These are phyloP conservation scores for Centrocercus urophasianus DNA, from an alignment of 2,113 vertebrate genomes.

Conservation along the genomic window DNA sequence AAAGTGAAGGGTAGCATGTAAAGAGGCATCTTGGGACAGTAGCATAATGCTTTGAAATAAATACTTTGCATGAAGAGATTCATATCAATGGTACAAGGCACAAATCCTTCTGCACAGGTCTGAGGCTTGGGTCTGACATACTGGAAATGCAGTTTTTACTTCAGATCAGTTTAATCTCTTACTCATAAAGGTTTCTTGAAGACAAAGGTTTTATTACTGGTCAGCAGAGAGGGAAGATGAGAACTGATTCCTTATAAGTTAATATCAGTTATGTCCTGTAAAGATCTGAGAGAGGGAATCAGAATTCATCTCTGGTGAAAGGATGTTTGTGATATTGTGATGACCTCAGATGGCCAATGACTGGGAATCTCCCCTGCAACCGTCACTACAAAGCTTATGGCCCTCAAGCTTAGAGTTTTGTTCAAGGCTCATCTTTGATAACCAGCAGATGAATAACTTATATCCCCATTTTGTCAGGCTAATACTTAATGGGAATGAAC, in stretches of 20 bases:
- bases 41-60: not conserved
- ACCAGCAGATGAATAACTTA: not conserved
- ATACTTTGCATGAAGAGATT: not conserved
- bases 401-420: not conserved
- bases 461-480: not conserved
- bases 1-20: not conserved
- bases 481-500: not conserved
- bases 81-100: not conserved
- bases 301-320: not conserved
- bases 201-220: not conserved
- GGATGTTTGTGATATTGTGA: fast-evolving
- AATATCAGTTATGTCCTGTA: not conserved
- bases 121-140: not conserved
- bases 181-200: not conserved
- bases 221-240: not conserved
- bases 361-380: not conserved
- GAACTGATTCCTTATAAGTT: not conserved
- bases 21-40: not conserved
- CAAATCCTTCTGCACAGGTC: not conserved
- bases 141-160: not conserved
- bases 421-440: not conserved
- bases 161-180: not conserved
- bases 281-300: not conserved
- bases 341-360: not conserved
- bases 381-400: not conserved